Conservation (phyloP, 2,113 vertebrate species). For the Dicerorhinus sumatrensis region DNA sequence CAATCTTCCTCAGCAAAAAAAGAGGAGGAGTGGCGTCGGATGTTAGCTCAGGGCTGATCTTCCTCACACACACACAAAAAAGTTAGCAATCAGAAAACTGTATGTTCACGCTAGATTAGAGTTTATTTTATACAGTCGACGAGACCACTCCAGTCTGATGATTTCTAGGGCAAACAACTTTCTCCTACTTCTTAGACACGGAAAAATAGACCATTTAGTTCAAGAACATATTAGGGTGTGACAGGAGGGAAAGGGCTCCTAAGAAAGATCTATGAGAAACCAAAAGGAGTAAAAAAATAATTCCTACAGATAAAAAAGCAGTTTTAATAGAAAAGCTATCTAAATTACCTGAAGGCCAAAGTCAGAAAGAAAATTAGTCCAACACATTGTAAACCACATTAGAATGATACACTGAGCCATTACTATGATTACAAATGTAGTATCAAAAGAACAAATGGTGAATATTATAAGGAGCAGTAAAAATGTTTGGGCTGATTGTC, state of each 20-base stretch:
- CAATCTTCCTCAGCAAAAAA: no score
- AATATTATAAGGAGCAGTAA: background rate
- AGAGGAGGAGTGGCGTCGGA: no score
- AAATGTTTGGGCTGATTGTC: background rate
- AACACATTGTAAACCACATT: background rate
- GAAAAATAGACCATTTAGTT: conserved; percentile 18
- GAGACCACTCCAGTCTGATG: background rate
- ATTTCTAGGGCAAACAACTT: background rate
- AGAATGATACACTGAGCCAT: background rate
- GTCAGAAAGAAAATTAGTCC: conserved; percentile 26
- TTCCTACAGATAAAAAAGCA: background rate
- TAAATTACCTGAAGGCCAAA: background rate
- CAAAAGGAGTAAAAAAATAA: background rate
- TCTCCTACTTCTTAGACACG: background rate
- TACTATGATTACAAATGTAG: background rate
- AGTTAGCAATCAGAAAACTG: background rate
- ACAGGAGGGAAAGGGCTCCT: background rate
- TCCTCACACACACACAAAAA: background rate
- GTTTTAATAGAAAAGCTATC: background rate
- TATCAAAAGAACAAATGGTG: background rate
- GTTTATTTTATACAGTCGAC: background rate
- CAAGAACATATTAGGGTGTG: background rate
- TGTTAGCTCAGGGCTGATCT: no score
- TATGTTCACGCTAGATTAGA: background rate
- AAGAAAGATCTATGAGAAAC: background rate